Conservation (phyloP, 30 jellyfish, hydroid and myxozoan species). For the Calvadosia cruxmelitensis region DNA sequence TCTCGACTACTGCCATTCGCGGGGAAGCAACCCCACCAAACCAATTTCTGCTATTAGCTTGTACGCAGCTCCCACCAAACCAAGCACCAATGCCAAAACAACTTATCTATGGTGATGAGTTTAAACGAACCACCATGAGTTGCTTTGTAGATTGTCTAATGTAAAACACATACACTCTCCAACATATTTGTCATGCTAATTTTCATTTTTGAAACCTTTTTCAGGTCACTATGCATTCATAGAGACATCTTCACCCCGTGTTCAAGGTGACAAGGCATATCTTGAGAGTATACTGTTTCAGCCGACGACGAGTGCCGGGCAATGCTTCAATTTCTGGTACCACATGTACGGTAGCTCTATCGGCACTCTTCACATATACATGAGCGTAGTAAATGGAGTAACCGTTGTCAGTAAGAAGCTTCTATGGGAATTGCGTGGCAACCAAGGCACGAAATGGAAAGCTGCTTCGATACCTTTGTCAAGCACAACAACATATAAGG, state of each 20-base stretch:
- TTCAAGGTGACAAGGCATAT: slow-evolving; percentile 48
- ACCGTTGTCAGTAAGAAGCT: slow-evolving; percentile 10
- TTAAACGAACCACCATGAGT: too few species aligned
- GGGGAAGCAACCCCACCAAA: too few species aligned
- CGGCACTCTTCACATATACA: slow-evolving; percentile 55
- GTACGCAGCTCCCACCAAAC: too few species aligned
- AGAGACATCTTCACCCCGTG: slow-evolving; percentile 58
- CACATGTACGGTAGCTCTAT: slow-evolving; percentile 69
- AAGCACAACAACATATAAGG: background rate
- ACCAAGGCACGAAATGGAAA: slow-evolving; percentile 80
- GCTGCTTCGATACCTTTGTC: background rate
- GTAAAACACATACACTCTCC: too few species aligned
- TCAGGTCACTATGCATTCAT: slow-evolving; percentile 54
- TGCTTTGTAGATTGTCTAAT: too few species aligned
- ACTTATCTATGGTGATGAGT: too few species aligned
- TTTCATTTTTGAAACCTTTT: too few species aligned
- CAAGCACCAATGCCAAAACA: too few species aligned
- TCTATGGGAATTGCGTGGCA: slow-evolving; percentile 79
- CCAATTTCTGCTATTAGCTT: too few species aligned
- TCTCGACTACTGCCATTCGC: too few species aligned
- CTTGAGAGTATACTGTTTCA: slow-evolving; percentile 51
- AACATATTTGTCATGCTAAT: too few species aligned
- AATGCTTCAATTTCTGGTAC: slow-evolving; percentile 66
- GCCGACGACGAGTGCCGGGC: slow-evolving; percentile 43
- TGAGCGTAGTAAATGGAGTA: slow-evolving; percentile 36